Conservation (phyloP, 2,888 invertebrate genomes). For the Chloroclysta siterata region DNA sequence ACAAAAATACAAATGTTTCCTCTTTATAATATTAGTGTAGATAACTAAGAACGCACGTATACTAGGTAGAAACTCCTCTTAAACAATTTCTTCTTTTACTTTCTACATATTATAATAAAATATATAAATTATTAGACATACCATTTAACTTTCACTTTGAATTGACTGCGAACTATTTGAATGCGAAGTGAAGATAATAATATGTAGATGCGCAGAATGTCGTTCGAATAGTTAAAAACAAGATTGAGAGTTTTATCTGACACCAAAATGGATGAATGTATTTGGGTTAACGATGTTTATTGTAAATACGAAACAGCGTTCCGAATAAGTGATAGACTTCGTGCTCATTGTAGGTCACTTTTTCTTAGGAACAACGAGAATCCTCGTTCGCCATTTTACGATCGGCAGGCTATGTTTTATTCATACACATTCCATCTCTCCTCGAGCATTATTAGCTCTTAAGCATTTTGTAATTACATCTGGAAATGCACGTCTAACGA, state of each 20-base stretch:
- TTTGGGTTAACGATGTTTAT: slow-evolving; percentile 64
- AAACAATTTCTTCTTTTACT: slow-evolving; percentile 11
- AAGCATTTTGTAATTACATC: slow-evolving; percentile 72
- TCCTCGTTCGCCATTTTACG: slow-evolving; percentile 39
- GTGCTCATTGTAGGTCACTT: slow-evolving; percentile 49
- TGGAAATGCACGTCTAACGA: slow-evolving; percentile 72
- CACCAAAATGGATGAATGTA: slow-evolving; percentile 52
- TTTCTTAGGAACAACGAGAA: slow-evolving; percentile 42
- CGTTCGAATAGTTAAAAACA: slow-evolving; percentile 46
- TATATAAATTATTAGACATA: neutral
- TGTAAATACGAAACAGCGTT: slow-evolving; percentile 49
- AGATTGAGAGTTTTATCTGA: slow-evolving; percentile 46
- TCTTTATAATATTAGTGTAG: no score
- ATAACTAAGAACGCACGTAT: no score
- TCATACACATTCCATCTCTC: slow-evolving; percentile 56
- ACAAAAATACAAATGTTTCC: no score
- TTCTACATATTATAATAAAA: slow-evolving; percentile 8
- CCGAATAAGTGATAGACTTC: slow-evolving; percentile 51
- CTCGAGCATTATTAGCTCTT: slow-evolving; percentile 53
- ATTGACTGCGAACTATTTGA: slow-evolving; percentile 42
- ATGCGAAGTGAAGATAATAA: slow-evolving; percentile 18
- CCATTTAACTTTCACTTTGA: slow-evolving; percentile 49
- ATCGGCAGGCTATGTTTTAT: slow-evolving; percentile 55
- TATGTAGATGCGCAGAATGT: slow-evolving; percentile 43
- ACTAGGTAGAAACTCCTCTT: no score